A percentile compares a stretch with the other conserved stretches of the same genome.
Conservation (phyloP, 2,888 invertebrate genomes). For the Neoaliturus tenellus region DNA sequence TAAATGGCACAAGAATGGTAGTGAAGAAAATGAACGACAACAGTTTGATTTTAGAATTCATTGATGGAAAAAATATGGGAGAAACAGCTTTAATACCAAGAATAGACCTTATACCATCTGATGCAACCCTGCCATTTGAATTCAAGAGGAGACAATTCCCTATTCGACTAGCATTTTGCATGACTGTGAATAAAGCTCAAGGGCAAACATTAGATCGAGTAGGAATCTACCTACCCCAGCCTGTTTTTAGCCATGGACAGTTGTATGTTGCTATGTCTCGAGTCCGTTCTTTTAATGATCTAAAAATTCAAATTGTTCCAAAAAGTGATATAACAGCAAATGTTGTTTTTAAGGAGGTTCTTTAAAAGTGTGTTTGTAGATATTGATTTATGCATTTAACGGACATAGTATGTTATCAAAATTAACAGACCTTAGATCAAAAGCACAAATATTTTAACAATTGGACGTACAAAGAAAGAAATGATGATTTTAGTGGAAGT, state of each 20-base stretch:
- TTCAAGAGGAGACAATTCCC: constrained; percentile 51
- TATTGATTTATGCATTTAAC: not conserved
- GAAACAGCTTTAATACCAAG: constrained; percentile 21
- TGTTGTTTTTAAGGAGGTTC: constrained; percentile 6
- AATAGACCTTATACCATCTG: constrained; percentile 51
- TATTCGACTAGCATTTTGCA: constrained; percentile 63
- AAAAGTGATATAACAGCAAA: not conserved
- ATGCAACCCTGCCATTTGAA: constrained; percentile 39
- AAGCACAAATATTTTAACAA: not conserved
- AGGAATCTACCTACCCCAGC: constrained; percentile 60
- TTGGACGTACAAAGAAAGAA: not conserved
- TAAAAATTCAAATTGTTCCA: not conserved
- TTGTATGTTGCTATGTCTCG: constrained; percentile 62
- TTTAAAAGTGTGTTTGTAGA: not conserved
- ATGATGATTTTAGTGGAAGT: not conserved
- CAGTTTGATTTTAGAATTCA: constrained; percentile 45
- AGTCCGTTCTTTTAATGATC: not conserved
- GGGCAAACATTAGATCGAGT: constrained; percentile 59
- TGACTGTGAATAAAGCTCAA: constrained; percentile 61
- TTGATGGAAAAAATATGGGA: constrained; percentile 20
- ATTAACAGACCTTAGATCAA: not conserved
- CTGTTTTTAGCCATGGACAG: constrained; percentile 63
- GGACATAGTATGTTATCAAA: not conserved
- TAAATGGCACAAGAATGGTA: constrained; percentile 25
- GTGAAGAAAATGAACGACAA: constrained; percentile 38